Evolutionary conservation across 2,888 invertebrate genomes (phyloP).

Genomic region (Acronicta psi): DNA sequence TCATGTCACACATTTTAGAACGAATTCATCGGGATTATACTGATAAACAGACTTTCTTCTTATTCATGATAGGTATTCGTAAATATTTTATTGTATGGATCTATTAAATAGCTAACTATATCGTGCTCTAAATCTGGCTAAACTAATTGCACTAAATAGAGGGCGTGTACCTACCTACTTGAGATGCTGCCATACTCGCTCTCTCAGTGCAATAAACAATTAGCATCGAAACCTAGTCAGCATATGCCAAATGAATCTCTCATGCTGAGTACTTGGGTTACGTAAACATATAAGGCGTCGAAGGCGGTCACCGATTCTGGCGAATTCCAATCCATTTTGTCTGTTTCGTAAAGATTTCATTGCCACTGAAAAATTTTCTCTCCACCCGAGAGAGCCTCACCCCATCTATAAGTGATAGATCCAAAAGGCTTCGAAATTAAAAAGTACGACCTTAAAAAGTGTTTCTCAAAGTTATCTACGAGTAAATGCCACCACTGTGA

Average conservation of each 20-base stretch:
- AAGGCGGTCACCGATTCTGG: slow-evolving; percentile 71
- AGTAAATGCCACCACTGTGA: slow-evolving; percentile 27
- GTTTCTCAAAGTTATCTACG: slow-evolving; percentile 29
- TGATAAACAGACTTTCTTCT: not conserved
- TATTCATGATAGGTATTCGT: slow-evolving; percentile 10
- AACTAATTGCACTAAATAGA: slow-evolving; percentile 35
- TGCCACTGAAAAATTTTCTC: slow-evolving; percentile 49
- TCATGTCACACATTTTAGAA: slow-evolving; percentile 39
- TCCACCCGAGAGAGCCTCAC: not conserved
- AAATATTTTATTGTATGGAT: slow-evolving; percentile 11
- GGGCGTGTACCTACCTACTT: slow-evolving; percentile 7
- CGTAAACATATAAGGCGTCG: slow-evolving; percentile 68
- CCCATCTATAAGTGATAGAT: too few species aligned
- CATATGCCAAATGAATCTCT: slow-evolving; percentile 65
- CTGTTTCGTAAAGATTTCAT: slow-evolving; percentile 63
- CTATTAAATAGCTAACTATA: slow-evolving; percentile 10
- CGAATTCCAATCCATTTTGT: slow-evolving; percentile 65
- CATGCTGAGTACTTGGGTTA: slow-evolving; percentile 64
- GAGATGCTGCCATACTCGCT: slow-evolving; percentile 18
- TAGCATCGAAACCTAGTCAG: slow-evolving; percentile 49
- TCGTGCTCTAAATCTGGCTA: slow-evolving; percentile 8
- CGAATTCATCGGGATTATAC: slow-evolving; percentile 18
- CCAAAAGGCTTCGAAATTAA: slow-evolving; percentile 9
- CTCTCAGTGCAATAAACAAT: slow-evolving; percentile 34
- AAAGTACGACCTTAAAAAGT: slow-evolving; percentile 9